phyloP scores from a whole-genome alignment of 1,140 invertebrate species.

The Drosophila baimaii region DNA sequence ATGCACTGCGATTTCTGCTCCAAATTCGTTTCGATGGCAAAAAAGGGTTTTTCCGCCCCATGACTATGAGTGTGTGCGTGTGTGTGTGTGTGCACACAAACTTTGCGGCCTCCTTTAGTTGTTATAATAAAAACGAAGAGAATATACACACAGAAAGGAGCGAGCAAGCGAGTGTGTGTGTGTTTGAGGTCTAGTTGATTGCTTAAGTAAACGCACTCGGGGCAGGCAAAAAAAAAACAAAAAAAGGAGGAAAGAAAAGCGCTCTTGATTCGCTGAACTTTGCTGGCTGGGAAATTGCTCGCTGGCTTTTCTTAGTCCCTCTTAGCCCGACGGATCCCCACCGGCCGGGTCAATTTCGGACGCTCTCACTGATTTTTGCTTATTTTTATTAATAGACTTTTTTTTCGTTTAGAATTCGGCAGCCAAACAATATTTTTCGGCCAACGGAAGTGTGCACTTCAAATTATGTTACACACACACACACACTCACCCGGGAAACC shows the following conservation, averaged over 20 bases:
- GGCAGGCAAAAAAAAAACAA: conserved; percentile 40
- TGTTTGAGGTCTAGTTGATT: conserved; percentile 82
- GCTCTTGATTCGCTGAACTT: conserved; percentile 70
- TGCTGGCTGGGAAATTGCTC: conserved; percentile 65
- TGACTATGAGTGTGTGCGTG: conserved; percentile 8
- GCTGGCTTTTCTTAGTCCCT: conserved; percentile 53
- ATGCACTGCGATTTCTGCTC: conserved; percentile 74
- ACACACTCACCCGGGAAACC: conserved; percentile 23
- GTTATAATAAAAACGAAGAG: conserved; percentile 78
- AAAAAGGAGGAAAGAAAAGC: conserved; percentile 5
- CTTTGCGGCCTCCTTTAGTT: conserved; percentile 79
- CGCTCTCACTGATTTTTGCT: conserved; percentile 52
- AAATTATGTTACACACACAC: conserved; percentile 70
- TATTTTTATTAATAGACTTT: conserved; percentile 81
- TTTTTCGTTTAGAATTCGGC: conserved; percentile 51
- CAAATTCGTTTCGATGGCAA: conserved; percentile 71
- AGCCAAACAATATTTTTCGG: conserved; percentile 69
- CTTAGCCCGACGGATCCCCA: too few species aligned
- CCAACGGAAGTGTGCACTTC: conserved; percentile 64
- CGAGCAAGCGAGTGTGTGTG: conserved; percentile 40
- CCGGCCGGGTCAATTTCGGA: conserved; percentile 66
- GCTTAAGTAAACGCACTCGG: conserved; percentile 81
- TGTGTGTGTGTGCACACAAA: conserved; percentile 55
- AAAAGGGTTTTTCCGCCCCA: conserved; percentile 21
- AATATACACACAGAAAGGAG: conserved; percentile 25